phyloP scores from a whole-genome alignment of 2,888 invertebrate species.

The Synergus itoensis region DNA sequence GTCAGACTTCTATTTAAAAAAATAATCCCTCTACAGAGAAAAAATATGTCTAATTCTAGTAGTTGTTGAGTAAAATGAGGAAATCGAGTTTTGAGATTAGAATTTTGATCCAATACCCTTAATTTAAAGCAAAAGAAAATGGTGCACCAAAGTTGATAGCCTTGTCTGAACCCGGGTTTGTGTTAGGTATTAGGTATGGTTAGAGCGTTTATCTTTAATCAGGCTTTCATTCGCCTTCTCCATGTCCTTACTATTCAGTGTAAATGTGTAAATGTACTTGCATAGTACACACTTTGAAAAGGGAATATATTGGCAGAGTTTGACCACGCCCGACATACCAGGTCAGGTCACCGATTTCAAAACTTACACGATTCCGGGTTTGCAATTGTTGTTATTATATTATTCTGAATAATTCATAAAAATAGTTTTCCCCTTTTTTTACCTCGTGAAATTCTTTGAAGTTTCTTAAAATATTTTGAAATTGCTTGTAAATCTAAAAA shows the following conservation, averaged over 20 bases:
- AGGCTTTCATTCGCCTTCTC: constrained; percentile 63
- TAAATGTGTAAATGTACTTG: constrained; percentile 45
- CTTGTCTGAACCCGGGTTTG: constrained; percentile 21
- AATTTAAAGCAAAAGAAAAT: not conserved
- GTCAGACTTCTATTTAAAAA: too few relatives aligned
- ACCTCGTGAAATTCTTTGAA: too few relatives aligned
- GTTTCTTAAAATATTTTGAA: too few relatives aligned
- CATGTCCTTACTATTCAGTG: constrained; percentile 45
- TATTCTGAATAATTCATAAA: not conserved
- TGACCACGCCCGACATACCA: constrained; percentile 73
- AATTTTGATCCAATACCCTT: too few relatives aligned
- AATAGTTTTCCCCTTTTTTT: not conserved
- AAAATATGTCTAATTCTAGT: too few relatives aligned
- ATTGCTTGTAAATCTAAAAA: too few relatives aligned
- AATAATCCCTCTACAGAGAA: too few relatives aligned
- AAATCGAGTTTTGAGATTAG: not conserved
- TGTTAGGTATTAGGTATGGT: constrained; percentile 23
- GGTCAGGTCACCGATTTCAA: constrained; percentile 53
- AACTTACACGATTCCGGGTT: constrained; percentile 34
- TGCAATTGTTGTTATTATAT: constrained; percentile 6
- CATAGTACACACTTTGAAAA: constrained; percentile 34
- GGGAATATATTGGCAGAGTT: constrained; percentile 49
- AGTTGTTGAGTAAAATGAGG: too few relatives aligned
- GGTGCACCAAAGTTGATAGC: constrained; percentile 32
- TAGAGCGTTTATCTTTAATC: constrained; percentile 67